A percentile compares a stretch with the other conserved stretches of the same genome.
These are phyloP conservation scores for Coleophora flavipennella DNA, from an alignment of 2,888 invertebrate species.

Conservation along the genomic window DNA sequence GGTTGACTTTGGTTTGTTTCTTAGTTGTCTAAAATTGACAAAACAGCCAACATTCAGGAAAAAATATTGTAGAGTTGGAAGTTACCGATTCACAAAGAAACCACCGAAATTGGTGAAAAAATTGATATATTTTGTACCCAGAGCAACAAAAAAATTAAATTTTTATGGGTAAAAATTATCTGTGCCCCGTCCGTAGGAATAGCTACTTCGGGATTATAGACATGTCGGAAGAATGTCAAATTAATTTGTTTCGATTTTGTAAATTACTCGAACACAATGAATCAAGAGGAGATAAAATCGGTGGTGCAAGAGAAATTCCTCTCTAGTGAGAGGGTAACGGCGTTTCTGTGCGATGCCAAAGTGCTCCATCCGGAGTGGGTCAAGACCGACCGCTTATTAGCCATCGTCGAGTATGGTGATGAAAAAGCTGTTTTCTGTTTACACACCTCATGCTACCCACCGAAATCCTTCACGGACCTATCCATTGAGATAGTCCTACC, in stretches of 20 bases:
- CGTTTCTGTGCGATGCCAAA: constrained; percentile 60
- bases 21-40: too few species aligned
- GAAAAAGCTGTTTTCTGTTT: constrained; percentile 68
- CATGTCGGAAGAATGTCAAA: constrained; percentile 17
- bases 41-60: too few species aligned
- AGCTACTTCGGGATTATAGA: constrained; percentile 5
- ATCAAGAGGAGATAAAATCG: constrained; percentile 60
- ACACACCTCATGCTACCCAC: constrained; percentile 74
- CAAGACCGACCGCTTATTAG: constrained; percentile 57
- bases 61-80: too few species aligned
- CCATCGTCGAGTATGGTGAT: constrained; percentile 63
- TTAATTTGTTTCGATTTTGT: constrained; percentile 7
- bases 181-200: too few species aligned
- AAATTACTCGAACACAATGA: constrained; percentile 41
- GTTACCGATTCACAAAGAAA: too few species aligned
- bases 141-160: too few species aligned
- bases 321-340: constrained; percentile 59
- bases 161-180: too few species aligned
- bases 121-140: too few species aligned
- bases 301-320: constrained; percentile 67
- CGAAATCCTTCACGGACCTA: constrained; percentile 82
- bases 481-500: constrained; percentile 86
- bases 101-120: too few species aligned
- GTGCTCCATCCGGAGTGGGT: constrained; percentile 62
- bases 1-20: too few species aligned